Evolutionary conservation across 2,113 vertebrate genomes (phyloP), one percentile per base, ranked within the genome.

Genomic region (Pygoscelis antarcticus): DNA sequence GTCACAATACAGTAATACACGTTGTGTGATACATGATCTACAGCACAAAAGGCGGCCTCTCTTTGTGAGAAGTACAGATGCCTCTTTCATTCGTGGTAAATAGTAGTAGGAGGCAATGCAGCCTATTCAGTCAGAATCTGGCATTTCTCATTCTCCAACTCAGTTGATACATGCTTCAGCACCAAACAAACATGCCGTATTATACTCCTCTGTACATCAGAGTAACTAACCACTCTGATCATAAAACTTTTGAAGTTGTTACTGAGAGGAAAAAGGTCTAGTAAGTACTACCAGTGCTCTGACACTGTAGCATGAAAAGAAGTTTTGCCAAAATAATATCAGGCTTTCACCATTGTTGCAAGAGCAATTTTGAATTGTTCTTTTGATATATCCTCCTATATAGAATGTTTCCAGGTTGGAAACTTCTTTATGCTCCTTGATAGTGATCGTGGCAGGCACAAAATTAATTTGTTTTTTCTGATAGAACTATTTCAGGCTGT

Each of bases 381-480:
- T 83, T 91, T 75, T 60, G 26, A 9, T 57, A 6, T 30, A 51
- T 66, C 3, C 16, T 81, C 12, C 15, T 57, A 0, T 52, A 9
- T 10, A 13, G 25, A 51, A 30, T 36, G 11, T 57, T 83, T 68
- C 36, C 6, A 30, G 47, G 8, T 29, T 60, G 29, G 44, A 36
- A 86, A 36, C 34, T 72, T 52, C 20, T 25, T 82, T 16, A 4
- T 52, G 38, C 55, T 78, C 15, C 51, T 93, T 0, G 0, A 1
- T 52, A n/a, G 20, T 38, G 21, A 8, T 61, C 2, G 0, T 13
- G 4, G 5, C 25, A 4, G 10, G 4, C 52, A 54, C 30, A 52
- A 29, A 58, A 40, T 27, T 9, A 11, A 4, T 46, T 27, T 46
- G 2, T 0, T 38, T 75, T 66, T 90, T 52, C 21, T 23, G 16